Evolutionary conservation across 2,797 vertebrate species (phyloP).

Genomic region (Pangasius larnaudii): DNA sequence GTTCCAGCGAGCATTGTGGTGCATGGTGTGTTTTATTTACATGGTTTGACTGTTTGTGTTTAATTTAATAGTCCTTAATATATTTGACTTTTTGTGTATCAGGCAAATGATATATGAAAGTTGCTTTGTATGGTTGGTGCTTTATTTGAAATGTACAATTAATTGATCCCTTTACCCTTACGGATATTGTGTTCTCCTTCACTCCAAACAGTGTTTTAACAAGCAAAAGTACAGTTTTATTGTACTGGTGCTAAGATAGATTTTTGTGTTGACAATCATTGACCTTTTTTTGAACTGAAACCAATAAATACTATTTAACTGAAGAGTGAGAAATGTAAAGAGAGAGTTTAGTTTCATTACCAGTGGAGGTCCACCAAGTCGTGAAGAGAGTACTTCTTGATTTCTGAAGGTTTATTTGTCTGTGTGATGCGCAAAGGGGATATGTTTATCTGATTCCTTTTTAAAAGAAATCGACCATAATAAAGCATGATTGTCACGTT

Average conservation of each 20-base stretch:
- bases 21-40: constrained; percentile 75
- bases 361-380: constrained; percentile 63
- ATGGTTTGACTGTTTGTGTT: constrained; percentile 76
- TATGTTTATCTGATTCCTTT: constrained; percentile 77
- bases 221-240: constrained; percentile 96
- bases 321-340: constrained; percentile 76
- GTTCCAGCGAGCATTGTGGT: constrained; percentile 74
- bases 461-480: constrained; percentile 79
- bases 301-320: constrained; percentile 83
- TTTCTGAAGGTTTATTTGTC: constrained; percentile 58
- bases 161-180: constrained; percentile 78
- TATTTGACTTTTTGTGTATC: constrained; percentile 82
- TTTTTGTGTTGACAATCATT: constrained; percentile 90
- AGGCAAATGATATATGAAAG: constrained; percentile 74
- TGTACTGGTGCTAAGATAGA: constrained; percentile 98
- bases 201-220: constrained; percentile 81
- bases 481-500: constrained; percentile 84
- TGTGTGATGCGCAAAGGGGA: constrained; percentile 65
- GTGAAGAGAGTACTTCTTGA: constrained; percentile 49
- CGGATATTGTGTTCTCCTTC: constrained; percentile 70
- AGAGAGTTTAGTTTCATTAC: constrained; percentile 76
- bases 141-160: constrained; percentile 80
- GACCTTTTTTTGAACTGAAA: constrained; percentile 83
- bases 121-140: constrained; percentile 83
- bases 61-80: constrained; percentile 88